Percentiles rank a stretch among this genome's conserved stretches.
phyloP scores from a whole-genome alignment of 2,888 invertebrate genomes.

The Drosophila anomalata region DNA sequence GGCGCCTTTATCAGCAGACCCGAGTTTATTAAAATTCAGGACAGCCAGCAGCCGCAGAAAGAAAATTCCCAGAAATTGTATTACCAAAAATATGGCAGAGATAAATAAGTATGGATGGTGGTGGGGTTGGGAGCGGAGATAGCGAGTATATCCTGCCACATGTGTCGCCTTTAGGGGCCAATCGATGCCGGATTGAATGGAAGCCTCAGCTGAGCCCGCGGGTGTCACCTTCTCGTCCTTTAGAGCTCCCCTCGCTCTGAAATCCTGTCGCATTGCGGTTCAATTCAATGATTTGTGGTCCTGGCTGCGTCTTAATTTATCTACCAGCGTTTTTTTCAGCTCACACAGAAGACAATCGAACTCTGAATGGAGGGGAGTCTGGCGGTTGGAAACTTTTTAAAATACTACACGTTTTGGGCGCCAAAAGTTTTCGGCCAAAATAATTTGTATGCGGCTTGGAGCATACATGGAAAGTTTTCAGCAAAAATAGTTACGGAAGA shows the following conservation, averaged over 20 bases:
- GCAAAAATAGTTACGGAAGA: constrained; percentile 17
- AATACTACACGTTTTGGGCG: constrained; percentile 55
- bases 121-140: constrained; percentile 19
- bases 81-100: constrained; percentile 46
- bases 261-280: constrained; percentile 64
- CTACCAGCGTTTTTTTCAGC: constrained; percentile 51
- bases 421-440: constrained; percentile 62
- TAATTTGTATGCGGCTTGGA: constrained; percentile 73
- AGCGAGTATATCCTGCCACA: constrained; percentile 36
- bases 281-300: constrained; percentile 73
- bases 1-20: background rate
- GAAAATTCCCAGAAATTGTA: constrained; percentile 61
- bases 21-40: constrained; percentile 69
- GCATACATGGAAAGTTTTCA: constrained; percentile 63
- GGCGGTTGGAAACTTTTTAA: constrained; percentile 51
- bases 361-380: constrained; percentile 25
- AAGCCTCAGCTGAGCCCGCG: constrained; percentile 39
- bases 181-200: constrained; percentile 65
- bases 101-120: constrained; percentile 9
- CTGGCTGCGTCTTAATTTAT: constrained; percentile 72
- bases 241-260: background rate
- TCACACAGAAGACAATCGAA: constrained; percentile 61
- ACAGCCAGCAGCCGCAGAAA: constrained; percentile 53
- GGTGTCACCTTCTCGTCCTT: constrained; percentile 2
- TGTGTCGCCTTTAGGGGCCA: constrained; percentile 57